Base-by-base conservation (phyloP, 1,140 invertebrate species). In the Zaprionus taronus region DNA sequence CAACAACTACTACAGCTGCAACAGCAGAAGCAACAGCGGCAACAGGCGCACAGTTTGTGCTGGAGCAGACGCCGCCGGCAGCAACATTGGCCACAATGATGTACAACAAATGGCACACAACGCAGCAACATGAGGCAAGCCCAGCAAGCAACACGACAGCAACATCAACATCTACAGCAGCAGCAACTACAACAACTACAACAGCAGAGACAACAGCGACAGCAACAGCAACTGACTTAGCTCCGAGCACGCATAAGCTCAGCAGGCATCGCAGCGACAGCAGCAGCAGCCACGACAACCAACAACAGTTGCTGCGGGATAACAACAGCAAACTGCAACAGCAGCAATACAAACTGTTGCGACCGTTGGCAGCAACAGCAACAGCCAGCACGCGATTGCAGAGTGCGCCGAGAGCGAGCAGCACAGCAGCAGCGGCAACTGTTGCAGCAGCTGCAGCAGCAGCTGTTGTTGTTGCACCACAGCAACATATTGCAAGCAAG, bases 11-110 rank as follows among this genome's bases (percentile, higher is more conserved):
- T 61, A 51, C 72, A 58, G 56, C 53, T 56, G 36, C 60, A 28
- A 5, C 65, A 26, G 67, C 72, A 58, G 56, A 49, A 58, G 36
- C 60, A 28, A 5, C 65, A 26, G 67, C 66, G 12, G 22, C 61
- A 58, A 64, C 66, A 47, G 68, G 66, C 61, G 36, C 75, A 36
- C 79, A 90, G 65, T 65, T 89, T 61, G 83, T 87, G 70, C 69
- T 86, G 31, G 77, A 86, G 31, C 83, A 87, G 38, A 83, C 83
- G 65, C 83, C 83, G 38, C 73, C 83, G 56, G 12, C 74, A 77
- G 58, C 86, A 79, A 56, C 72, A 80, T 44, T 74, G 31, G 76
- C 76, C 53, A 78, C 76, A 36, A 56, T 75, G 15, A 69, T 75
- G 63, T 79, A 79, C 72, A 79, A 75, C 72, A 79, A 79, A 49